phyloP scores from a whole-genome alignment of 2,888 invertebrate genomes.

The Hemistola chrysoprasaria region DNA sequence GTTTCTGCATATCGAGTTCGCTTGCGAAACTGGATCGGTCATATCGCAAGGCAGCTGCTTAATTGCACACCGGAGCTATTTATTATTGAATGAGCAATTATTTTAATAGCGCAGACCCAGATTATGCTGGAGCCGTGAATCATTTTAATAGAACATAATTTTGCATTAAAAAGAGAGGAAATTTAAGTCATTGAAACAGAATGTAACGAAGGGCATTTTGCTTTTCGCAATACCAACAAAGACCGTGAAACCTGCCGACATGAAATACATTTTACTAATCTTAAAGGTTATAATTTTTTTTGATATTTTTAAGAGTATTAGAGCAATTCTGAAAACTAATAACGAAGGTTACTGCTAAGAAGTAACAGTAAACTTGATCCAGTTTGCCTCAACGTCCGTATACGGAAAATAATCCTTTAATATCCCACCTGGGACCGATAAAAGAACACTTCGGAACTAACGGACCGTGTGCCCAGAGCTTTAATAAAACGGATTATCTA shows the following conservation, averaged over 20 bases:
- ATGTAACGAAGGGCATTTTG: no score
- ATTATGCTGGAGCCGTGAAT: constrained; percentile 12
- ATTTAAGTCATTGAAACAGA: constrained; percentile 4
- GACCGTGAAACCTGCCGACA: no score
- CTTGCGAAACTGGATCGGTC: constrained; percentile 53
- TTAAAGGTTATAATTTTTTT: no score
- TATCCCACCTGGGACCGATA: constrained; percentile 41
- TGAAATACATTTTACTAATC: no score
- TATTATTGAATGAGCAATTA: constrained; percentile 37
- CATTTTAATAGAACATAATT: constrained; percentile 20
- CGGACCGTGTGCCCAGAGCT: constrained; percentile 4
- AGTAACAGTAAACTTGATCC: no score
- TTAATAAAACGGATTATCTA: no score
- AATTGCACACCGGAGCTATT: constrained; percentile 41
- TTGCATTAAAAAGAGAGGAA: constrained; percentile 10
- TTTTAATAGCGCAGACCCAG: constrained; percentile 28
- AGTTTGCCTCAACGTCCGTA: no score
- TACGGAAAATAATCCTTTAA: constrained; percentile 42
- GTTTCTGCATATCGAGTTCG: constrained; percentile 66
- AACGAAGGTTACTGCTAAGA: no score
- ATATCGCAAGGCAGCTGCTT: constrained; percentile 48
- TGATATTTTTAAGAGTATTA: no score
- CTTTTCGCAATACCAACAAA: neutral
- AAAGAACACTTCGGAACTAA: constrained; percentile 29
- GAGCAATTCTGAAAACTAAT: no score